Conservation (phyloP, 2,888 invertebrate genomes). For the Amblyjoppa proteus region DNA sequence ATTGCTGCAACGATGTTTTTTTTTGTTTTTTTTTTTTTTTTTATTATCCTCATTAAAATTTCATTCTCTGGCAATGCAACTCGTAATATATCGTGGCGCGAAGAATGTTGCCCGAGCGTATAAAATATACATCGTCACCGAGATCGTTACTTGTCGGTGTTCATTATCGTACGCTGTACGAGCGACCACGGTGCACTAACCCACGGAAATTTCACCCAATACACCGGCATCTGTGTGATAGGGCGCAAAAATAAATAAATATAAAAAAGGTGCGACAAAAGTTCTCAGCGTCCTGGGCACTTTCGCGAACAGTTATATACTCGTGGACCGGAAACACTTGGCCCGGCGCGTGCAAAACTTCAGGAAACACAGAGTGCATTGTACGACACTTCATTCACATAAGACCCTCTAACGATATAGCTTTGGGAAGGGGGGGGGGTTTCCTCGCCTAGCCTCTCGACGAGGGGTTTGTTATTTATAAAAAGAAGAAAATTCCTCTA, state of each 20-base stretch:
- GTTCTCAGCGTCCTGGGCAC: slow-evolving; percentile 27
- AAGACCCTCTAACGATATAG: not conserved
- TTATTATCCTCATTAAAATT: not conserved
- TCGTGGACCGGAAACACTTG: slow-evolving; percentile 24
- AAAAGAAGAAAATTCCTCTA: not conserved
- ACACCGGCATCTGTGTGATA: not conserved
- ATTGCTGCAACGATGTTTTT: not conserved
- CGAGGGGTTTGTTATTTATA: not conserved
- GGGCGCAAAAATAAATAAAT: not conserved
- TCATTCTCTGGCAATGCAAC: not conserved
- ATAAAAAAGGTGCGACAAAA: not conserved
- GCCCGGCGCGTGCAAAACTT: slow-evolving; percentile 20
- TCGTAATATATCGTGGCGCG: not conserved
- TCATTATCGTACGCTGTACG: not conserved
- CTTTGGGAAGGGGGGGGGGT: not conserved
- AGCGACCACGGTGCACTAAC: not conserved
- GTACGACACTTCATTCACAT: not conserved
- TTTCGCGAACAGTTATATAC: slow-evolving; percentile 21
- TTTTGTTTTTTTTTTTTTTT: not conserved
- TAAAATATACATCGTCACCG: not conserved
- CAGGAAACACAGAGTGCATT: slow-evolving; percentile 12
- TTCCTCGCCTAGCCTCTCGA: not conserved
- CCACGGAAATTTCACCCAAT: not conserved
- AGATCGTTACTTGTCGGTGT: not conserved
- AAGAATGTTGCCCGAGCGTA: not conserved